Evolutionary conservation across 2,888 invertebrate species (phyloP).

Genomic region (Heliconius cydno): DNA sequence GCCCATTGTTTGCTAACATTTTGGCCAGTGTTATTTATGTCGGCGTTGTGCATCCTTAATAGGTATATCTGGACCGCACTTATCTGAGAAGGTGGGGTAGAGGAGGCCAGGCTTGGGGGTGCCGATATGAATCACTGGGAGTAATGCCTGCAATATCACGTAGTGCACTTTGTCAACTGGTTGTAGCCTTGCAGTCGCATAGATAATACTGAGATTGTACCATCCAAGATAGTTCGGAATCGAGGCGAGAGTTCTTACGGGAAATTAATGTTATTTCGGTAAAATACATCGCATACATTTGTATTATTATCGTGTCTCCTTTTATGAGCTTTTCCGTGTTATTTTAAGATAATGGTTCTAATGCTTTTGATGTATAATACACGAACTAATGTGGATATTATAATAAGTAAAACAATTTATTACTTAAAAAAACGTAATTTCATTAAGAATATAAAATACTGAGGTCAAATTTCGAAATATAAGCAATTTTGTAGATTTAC

Average conservation of each 20-base stretch:
- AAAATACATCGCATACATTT: constrained; percentile 36
- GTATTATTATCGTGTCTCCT: constrained; percentile 16
- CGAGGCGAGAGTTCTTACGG: constrained; percentile 50
- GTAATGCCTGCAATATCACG: constrained; percentile 83
- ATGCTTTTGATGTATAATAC: neutral
- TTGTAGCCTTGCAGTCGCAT: constrained; percentile 79
- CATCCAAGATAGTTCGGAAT: constrained; percentile 61
- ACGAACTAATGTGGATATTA: neutral
- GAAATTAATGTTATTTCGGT: constrained; percentile 59
- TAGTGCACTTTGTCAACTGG: constrained; percentile 83
- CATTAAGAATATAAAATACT: constrained; percentile 8
- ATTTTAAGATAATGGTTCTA: constrained; percentile 9
- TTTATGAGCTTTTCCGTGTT: constrained; percentile 2
- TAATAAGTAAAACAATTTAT: too few relatives aligned
- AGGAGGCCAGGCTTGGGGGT: constrained; percentile 59
- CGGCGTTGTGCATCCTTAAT: constrained; percentile 66
- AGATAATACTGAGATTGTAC: constrained; percentile 77
- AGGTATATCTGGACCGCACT: constrained; percentile 70
- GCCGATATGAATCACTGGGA: constrained; percentile 81
- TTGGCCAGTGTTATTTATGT: constrained; percentile 61
- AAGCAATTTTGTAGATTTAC: constrained; percentile 44
- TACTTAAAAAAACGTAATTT: neutral
- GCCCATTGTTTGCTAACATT: constrained; percentile 47
- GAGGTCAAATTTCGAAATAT: constrained; percentile 36
- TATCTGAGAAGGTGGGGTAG: constrained; percentile 66